Evolutionary conservation across 2,888 invertebrate genomes (phyloP), one percentile per base, ranked within the genome.

Genomic region (Dorcus hopei): DNA sequence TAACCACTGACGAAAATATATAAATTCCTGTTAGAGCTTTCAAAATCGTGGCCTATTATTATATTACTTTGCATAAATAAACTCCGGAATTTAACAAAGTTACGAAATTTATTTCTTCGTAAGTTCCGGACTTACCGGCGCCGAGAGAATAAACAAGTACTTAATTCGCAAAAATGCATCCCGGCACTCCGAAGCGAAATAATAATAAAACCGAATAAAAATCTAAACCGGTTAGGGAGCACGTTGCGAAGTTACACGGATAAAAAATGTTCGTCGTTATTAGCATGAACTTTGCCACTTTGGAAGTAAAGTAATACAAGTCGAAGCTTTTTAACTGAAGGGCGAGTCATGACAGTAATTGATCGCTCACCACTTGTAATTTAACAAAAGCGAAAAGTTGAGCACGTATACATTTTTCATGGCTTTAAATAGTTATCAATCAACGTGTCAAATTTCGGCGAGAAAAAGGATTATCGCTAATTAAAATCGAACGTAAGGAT

Each of bases 271-370:
- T 65, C 52, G 54, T 50, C 62, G 68, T 68, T 71, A 70, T 72
- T 72, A 72, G 69, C 69, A 69, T 68, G 69, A 71, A 71, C 68
- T 71, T 70, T 70, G 68, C 66, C 65, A 70, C 69, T 72, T 72
- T 69, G 59, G 61, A 68, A 69, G 69, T 67, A 70, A 69, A 69
- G 70, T 70, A 70, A 71, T 69, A 69, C 71, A 68, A 70, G 67
- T 69, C 68, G 68, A 67, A 68, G 71, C 69, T 70, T 71, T 72
- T 72, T 70, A 71, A 71, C 63, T 66, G 63, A 59, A 58, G 63
- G 59, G 58, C 58, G 63, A 65, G 62, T 61, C 66, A 67, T 71
- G 73, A 73, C 74, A 71, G 72, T 73, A 74, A 74, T 74, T 74
- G 73, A 74, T 74, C 69, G 70, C 64, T 45, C 65, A 57, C 63